Conservation (phyloP, 1,140 invertebrate species). For the Pogonognathellus flavescens region DNA sequence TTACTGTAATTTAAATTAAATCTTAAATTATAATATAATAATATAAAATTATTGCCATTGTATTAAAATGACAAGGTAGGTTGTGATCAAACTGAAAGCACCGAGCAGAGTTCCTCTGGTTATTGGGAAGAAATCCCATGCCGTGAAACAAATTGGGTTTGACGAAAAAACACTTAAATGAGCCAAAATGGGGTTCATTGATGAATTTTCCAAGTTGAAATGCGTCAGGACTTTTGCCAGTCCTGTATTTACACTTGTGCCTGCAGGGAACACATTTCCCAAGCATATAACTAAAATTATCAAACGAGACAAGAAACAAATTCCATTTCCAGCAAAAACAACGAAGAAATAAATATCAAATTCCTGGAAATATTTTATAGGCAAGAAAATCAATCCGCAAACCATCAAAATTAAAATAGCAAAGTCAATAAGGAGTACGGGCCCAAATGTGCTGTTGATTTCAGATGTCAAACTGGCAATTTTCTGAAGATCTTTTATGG, state of each 20-base stretch:
- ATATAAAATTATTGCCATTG: constrained; percentile 15
- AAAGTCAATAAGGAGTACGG: constrained; percentile 53
- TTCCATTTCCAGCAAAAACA: constrained; percentile 10
- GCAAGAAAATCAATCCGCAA: constrained; percentile 50
- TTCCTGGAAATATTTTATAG: constrained; percentile 54
- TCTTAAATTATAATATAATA: no score
- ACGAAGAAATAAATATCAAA: background rate
- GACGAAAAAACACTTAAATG: constrained; percentile 57
- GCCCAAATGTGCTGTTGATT: constrained; percentile 53
- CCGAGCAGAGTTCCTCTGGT: constrained; percentile 55
- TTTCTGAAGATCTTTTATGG: constrained; percentile 41
- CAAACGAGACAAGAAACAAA: constrained; percentile 18
- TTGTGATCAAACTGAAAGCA: constrained; percentile 54
- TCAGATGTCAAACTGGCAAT: constrained; percentile 17
- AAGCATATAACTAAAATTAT: constrained; percentile 54
- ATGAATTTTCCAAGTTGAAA: background rate
- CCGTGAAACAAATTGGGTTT: constrained; percentile 57
- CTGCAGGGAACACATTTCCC: constrained; percentile 54
- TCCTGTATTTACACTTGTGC: background rate
- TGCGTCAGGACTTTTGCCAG: constrained; percentile 49
- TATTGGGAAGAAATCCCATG: constrained; percentile 60
- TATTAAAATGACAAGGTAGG: constrained; percentile 54
- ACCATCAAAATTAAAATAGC: constrained; percentile 55
- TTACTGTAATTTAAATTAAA: no score
- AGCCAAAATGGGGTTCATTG: constrained; percentile 53